Evolutionary conservation across 2,888 invertebrate genomes (phyloP).

Genomic region (Drosophila diplacantha): DNA sequence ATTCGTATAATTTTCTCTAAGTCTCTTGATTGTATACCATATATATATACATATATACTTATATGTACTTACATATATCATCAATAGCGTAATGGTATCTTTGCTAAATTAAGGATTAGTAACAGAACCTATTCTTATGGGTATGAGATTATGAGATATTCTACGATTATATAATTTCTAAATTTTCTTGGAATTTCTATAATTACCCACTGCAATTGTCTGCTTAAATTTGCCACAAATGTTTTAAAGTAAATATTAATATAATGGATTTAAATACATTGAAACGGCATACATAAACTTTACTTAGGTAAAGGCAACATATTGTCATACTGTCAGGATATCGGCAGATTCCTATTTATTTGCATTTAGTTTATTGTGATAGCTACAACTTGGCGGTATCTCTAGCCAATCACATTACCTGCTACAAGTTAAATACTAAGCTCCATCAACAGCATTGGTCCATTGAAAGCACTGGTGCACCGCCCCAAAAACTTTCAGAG

Average conservation of each 20-base stretch:
- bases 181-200: no score
- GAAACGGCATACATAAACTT: background rate
- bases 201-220: no score
- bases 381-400: background rate
- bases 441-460: constrained; percentile 11
- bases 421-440: background rate
- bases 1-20: no score
- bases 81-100: no score
- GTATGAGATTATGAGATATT: no score
- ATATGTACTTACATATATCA: no score
- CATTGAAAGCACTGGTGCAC: constrained; percentile 2
- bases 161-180: no score
- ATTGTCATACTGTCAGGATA: background rate
- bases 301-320: no score
- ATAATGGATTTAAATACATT: background rate
- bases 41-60: no score
- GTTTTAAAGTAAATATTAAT: background rate
- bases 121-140: no score
- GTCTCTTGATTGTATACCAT: no score
- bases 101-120: no score
- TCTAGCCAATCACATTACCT: background rate
- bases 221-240: background rate
- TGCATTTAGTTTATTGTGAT: background rate
- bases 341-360: background rate
- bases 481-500: constrained; percentile 29